A percentile compares a stretch with the other conserved stretches of the same genome.
Conservation (phyloP, 1,140 invertebrate species). For the Dendroctonus valens region DNA sequence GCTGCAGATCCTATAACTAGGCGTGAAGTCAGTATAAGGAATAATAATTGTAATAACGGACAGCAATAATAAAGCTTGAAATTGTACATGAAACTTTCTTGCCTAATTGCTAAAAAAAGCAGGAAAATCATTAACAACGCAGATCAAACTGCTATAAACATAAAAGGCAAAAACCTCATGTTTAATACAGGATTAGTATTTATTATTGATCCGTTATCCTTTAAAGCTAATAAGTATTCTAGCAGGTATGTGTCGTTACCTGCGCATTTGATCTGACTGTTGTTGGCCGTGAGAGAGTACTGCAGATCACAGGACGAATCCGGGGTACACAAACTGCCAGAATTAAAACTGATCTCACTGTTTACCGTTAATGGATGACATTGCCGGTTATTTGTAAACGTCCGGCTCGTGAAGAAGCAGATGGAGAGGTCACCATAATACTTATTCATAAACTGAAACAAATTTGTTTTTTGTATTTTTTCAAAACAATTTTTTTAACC, state of each 20-base stretch:
- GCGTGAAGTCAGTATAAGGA: no score
- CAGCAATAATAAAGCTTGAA: no score
- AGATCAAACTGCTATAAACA: no score
- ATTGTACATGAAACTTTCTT: no score
- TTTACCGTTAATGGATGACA: constrained; percentile 42
- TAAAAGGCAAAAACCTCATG: no score
- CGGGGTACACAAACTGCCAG: constrained; percentile 37
- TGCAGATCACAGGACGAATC: constrained; percentile 39
- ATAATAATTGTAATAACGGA: no score
- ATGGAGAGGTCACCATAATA: constrained; percentile 42
- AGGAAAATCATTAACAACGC: no score
- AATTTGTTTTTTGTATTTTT: neutral
- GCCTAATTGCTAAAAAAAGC: no score
- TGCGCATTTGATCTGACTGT: constrained; percentile 38
- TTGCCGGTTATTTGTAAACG: constrained; percentile 29
- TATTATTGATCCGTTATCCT: constrained; percentile 12
- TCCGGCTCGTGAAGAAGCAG: constrained; percentile 37
- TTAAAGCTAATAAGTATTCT: constrained; percentile 12
- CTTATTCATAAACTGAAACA: constrained; percentile 38
- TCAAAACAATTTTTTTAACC: neutral
- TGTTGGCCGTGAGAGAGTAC: constrained; percentile 38
- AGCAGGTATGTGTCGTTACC: constrained; percentile 32
- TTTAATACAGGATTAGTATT: constrained; percentile 9
- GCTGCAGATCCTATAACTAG: no score
- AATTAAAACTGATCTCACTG: constrained; percentile 41